Percentiles rank a stretch among this genome's conserved stretches.
Evolutionary conservation across 1,140 invertebrate species (phyloP).

Genomic region (Drosophila orena): DNA sequence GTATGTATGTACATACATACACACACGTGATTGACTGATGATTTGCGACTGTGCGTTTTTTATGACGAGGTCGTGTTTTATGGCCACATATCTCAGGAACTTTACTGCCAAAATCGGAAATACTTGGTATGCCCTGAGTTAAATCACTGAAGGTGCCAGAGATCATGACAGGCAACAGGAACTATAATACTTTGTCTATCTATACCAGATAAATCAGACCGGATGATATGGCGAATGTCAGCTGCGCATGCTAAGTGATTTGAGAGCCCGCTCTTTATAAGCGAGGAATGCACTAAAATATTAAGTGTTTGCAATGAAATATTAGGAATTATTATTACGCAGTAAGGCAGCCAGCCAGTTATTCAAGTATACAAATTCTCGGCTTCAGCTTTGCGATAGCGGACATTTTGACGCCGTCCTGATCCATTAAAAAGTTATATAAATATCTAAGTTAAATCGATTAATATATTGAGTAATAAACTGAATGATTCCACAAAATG

Average conservation of each 20-base stretch:
- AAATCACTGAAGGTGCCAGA: slow-evolving; percentile 18
- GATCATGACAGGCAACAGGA: background rate
- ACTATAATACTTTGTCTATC: background rate
- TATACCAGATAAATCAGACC: background rate
- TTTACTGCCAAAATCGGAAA: background rate
- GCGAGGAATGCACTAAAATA: background rate
- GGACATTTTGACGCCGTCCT: background rate
- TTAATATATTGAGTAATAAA: slow-evolving; percentile 6
- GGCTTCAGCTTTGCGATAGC: background rate
- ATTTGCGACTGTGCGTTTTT: slow-evolving; percentile 12
- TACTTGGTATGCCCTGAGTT: slow-evolving; percentile 10
- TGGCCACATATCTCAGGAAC: slow-evolving; percentile 6
- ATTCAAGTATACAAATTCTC: slow-evolving; percentile 1
- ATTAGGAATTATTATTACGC: slow-evolving; percentile 10
- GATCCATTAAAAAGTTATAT: slow-evolving; percentile 3
- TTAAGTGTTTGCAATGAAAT: slow-evolving; percentile 1
- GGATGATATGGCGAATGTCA: too few species aligned
- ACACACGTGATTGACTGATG: slow-evolving; percentile 26
- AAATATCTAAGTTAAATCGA: slow-evolving; percentile 7
- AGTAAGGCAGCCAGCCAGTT: background rate
- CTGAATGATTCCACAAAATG: background rate
- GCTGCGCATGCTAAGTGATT: too few species aligned
- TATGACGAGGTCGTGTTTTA: slow-evolving; percentile 20
- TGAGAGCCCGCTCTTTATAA: background rate
- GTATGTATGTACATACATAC: background rate